A percentile compares a stretch with the other conserved stretches of the same genome.
Evolutionary conservation across 30 jellyfish, hydroid and myxozoan species (phyloP).

Genomic region (Phacellophora camtschatica): DNA sequence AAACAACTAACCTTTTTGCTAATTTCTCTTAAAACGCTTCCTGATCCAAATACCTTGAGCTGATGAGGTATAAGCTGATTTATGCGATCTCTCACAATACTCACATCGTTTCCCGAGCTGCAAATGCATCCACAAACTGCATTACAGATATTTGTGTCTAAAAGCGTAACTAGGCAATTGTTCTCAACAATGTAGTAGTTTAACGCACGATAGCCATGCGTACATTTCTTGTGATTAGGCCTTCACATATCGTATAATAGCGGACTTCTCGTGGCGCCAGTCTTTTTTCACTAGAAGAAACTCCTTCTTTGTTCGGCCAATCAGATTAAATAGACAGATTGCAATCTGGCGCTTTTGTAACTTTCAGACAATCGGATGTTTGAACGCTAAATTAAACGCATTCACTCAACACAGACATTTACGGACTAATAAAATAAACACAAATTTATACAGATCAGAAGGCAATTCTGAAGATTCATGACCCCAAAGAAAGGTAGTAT

Average conservation of each 20-base stretch:
- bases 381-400: slow-evolving; percentile 81
- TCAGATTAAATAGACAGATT: slow-evolving; percentile 73
- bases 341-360: slow-evolving; percentile 86
- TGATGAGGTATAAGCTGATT: slow-evolving; percentile 26
- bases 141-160: background rate
- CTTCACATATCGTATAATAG: slow-evolving; percentile 38
- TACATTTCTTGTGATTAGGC: slow-evolving; percentile 45
- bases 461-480: slow-evolving; percentile 49
- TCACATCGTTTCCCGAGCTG: background rate
- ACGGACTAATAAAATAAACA: slow-evolving; percentile 73
- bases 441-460: slow-evolving; percentile 68
- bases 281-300: slow-evolving; percentile 53
- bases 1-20: background rate
- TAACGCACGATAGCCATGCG: slow-evolving; percentile 41
- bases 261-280: slow-evolving; percentile 64
- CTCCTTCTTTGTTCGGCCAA: slow-evolving; percentile 67
- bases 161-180: slow-evolving; percentile 19
- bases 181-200: slow-evolving; percentile 29
- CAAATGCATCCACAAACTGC: slow-evolving; percentile 7
- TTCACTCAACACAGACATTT: slow-evolving; percentile 65
- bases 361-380: slow-evolving; percentile 76
- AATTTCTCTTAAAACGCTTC: background rate
- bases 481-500: background rate
- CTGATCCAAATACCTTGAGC: background rate
- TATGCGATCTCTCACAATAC: background rate